Evolutionary conservation across 2,113 vertebrate species (phyloP).

Genomic region (Xiphias gladius): DNA sequence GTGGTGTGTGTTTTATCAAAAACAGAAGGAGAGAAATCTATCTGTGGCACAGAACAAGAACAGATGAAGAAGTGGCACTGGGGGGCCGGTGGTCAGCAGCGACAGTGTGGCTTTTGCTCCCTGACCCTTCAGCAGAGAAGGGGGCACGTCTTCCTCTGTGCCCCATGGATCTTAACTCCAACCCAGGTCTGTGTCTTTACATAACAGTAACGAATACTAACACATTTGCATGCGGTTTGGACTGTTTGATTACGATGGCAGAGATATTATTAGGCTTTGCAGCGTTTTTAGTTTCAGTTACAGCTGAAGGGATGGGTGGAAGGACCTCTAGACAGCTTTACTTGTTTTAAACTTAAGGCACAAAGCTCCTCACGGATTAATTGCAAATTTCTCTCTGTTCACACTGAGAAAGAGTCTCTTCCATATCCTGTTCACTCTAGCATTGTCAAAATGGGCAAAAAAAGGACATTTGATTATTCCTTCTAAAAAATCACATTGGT

Average conservation of each 20-base stretch:
- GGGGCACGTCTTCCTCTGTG: conserved; percentile 54
- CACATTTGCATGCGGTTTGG: conserved; percentile 28
- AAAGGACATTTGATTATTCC: too few species aligned
- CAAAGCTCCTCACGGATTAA: conserved; percentile 9
- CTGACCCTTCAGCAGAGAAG: conserved; percentile 51
- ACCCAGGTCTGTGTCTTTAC: conserved; percentile 81
- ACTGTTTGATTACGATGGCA: conserved; percentile 13
- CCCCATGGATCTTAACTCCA: conserved; percentile 82
- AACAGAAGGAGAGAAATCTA: conserved; percentile 64
- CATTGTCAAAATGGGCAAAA: too few species aligned
- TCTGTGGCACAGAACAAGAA: conserved; percentile 72
- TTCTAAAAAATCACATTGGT: too few species aligned
- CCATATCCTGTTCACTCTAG: conserved; percentile 14
- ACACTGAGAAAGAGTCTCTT: neutral
- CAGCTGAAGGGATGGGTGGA: conserved; percentile 3
- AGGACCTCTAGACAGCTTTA: conserved; percentile 20
- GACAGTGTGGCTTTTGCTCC: conserved; percentile 69
- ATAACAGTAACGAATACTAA: conserved; percentile 36
- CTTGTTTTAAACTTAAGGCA: conserved; percentile 21
- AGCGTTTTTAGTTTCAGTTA: conserved; percentile 22
- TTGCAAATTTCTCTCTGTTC: conserved; percentile 1
- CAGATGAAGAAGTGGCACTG: conserved; percentile 74
- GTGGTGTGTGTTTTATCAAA: conserved; percentile 42
- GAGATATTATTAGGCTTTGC: conserved; percentile 49
- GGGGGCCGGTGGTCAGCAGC: conserved; percentile 73